Percentiles rank a stretch among this genome's conserved stretches.
These are phyloP conservation scores for Henricia sp. DNA, from an alignment of 53 echinoderm and acorn worm genomes.

Conservation along the genomic window DNA sequence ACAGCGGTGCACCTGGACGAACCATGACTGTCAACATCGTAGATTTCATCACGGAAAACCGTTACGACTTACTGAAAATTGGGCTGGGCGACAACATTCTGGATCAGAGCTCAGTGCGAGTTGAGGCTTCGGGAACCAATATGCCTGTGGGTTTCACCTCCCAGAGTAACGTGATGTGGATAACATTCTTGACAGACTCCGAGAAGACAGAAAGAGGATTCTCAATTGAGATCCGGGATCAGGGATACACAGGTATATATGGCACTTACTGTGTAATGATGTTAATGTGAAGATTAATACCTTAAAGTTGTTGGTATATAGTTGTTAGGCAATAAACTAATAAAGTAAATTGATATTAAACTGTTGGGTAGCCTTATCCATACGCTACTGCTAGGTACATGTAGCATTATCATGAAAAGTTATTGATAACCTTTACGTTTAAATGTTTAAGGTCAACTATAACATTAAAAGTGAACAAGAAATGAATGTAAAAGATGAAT, in stretches of 20 bases:
- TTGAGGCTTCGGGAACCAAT: conserved; percentile 32
- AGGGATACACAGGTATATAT: conserved; percentile 78
- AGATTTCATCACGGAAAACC: conserved; percentile 92
- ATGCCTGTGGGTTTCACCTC: conserved; percentile 34
- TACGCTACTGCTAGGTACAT: too few species aligned
- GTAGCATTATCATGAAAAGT: too few species aligned
- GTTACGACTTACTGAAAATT: conserved; percentile 75
- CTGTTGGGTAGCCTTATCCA: too few species aligned
- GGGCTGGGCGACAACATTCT: conserved; percentile 68
- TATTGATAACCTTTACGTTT: too few species aligned
- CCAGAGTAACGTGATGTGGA: conserved; percentile 68
- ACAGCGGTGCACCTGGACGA: conserved; percentile 68
- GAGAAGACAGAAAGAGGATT: conserved; percentile 96
- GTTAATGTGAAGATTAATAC: too few species aligned
- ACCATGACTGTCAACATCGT: conserved; percentile 51
- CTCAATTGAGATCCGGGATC: conserved; percentile 81
- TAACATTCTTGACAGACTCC: conserved; percentile 76
- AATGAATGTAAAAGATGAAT: too few species aligned
- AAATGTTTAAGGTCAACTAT: too few species aligned
- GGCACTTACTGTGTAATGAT: too few species aligned
- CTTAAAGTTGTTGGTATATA: too few species aligned
- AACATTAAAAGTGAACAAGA: too few species aligned
- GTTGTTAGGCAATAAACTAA: too few species aligned
- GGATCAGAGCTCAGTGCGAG: conserved; percentile 54
- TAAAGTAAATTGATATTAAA: too few species aligned